Percentiles rank a stretch among this genome's conserved stretches.
phyloP scores from a whole-genome alignment of 2,113 vertebrate genomes.

The Bucco capensis region DNA sequence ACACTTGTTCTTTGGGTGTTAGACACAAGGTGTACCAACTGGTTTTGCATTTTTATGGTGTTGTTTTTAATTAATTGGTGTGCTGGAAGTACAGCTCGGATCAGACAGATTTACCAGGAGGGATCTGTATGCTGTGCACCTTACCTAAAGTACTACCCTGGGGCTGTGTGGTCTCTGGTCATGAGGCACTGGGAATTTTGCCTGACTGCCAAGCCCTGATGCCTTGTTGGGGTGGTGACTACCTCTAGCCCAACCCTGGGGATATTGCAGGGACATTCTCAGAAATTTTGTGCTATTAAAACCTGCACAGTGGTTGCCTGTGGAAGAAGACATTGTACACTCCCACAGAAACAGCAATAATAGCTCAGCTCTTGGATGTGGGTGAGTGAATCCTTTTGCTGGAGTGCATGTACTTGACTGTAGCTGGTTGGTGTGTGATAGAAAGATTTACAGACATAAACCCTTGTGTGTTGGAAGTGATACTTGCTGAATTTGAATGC shows the following conservation, averaged over 20 bases:
- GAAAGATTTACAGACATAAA: fast-evolving
- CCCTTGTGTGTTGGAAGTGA: not conserved
- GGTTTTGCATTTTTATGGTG: not conserved
- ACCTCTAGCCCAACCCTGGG: not conserved
- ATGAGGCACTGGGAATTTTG: not conserved
- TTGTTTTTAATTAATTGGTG: not conserved
- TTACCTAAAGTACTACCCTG: not conserved
- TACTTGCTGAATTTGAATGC: not conserved
- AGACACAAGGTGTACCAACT: not conserved
- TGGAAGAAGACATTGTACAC: not conserved
- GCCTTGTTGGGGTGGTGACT: not conserved
- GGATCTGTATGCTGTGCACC: not conserved
- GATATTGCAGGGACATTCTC: not conserved
- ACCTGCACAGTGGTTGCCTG: not conserved
- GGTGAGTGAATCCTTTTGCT: not conserved
- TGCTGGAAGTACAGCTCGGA: not conserved
- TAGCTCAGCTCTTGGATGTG: not conserved
- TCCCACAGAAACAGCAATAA: not conserved
- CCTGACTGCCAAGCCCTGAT: not conserved
- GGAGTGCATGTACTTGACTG: not conserved
- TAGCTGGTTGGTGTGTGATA: not conserved
- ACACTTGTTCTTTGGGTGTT: not conserved
- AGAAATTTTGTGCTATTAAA: not conserved
- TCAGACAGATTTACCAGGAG: not conserved
- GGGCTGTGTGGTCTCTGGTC: not conserved